Percentiles rank a stretch among this genome's conserved stretches.
Conservation (phyloP, 2,888 invertebrate genomes). For the Folsomia manolachei region DNA sequence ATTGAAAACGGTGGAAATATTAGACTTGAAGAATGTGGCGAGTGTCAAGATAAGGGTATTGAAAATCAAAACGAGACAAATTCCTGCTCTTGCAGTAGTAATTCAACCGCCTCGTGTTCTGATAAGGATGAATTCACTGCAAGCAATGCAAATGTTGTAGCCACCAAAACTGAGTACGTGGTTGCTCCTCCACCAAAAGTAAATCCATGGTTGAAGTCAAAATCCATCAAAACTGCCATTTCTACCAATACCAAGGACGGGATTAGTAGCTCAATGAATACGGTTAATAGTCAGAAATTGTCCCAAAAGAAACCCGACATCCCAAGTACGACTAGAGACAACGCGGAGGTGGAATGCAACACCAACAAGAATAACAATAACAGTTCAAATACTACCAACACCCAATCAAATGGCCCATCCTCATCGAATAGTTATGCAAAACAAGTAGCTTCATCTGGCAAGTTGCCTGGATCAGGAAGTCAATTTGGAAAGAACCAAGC, state of each 20-base stretch:
- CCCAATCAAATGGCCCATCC: not conserved
- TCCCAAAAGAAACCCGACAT: not conserved
- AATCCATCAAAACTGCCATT: not conserved
- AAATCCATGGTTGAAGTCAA: slow-evolving; percentile 20
- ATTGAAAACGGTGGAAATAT: not conserved
- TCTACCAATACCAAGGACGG: not conserved
- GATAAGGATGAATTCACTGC: not conserved
- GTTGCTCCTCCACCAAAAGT: slow-evolving; percentile 20
- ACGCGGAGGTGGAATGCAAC: not conserved
- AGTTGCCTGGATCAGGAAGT: slow-evolving; percentile 9
- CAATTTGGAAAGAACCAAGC: not conserved
- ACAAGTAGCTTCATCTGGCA: slow-evolving; percentile 15
- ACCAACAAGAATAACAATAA: not conserved
- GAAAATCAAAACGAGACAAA: not conserved
- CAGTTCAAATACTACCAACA: not conserved
- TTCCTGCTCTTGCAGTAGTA: not conserved
- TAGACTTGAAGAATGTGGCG: not conserved
- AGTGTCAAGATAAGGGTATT: not conserved
- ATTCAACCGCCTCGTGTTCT: not conserved
- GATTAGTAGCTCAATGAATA: not conserved
- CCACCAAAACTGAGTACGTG: slow-evolving; percentile 16
- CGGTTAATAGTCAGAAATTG: not conserved
- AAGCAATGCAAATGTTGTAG: not conserved
- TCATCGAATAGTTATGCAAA: slow-evolving; percentile 8
- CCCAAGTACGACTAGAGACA: not conserved